Conservation (phyloP, 2,113 vertebrate genomes). For the Gymnobelideus leadbeateri region DNA sequence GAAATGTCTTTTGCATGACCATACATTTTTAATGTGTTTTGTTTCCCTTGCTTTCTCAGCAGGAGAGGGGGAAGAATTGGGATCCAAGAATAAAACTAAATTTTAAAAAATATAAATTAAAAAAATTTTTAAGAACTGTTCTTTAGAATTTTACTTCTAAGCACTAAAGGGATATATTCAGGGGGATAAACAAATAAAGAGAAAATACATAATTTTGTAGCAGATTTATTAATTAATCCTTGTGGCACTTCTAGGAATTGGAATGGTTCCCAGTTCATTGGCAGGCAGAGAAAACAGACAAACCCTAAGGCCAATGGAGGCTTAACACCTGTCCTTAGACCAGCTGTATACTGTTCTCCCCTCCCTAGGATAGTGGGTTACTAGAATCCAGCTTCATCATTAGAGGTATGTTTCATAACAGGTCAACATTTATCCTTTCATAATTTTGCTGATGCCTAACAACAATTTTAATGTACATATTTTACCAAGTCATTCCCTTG, state of each 20-base stretch:
- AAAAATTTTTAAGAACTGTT: background rate
- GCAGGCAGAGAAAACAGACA: background rate
- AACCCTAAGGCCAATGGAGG: background rate
- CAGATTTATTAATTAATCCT: background rate
- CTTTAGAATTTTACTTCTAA: background rate
- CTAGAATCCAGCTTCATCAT: background rate
- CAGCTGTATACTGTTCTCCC: background rate
- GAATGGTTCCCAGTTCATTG: background rate
- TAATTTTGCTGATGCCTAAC: background rate
- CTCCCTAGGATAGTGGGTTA: background rate
- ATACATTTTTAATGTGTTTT: background rate
- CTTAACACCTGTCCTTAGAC: background rate
- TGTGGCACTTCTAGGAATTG: conserved; percentile 5
- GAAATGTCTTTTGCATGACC: background rate
- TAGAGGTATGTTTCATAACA: background rate
- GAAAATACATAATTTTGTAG: background rate
- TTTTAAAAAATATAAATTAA: background rate
- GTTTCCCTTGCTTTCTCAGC: background rate
- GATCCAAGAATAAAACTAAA: background rate
- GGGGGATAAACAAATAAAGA: background rate
- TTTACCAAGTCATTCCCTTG: background rate
- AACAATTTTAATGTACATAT: background rate
- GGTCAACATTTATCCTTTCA: background rate
- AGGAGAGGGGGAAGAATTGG: background rate
- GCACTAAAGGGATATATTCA: background rate